Conservation (phyloP, 2,888 invertebrate genomes). For the Tachina grossa region DNA sequence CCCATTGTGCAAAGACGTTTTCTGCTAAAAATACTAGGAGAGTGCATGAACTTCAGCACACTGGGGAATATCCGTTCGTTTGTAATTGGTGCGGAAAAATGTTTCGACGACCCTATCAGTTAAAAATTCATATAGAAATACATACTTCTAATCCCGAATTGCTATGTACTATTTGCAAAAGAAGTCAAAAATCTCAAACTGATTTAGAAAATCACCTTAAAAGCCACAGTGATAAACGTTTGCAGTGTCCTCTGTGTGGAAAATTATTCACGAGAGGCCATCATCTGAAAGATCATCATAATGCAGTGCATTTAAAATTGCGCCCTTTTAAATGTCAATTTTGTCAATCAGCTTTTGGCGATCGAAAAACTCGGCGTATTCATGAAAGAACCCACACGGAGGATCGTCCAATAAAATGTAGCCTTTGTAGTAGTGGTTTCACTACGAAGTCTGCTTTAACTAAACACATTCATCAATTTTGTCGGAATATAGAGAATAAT, state of each 20-base stretch:
- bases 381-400: slow-evolving; percentile 59
- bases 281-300: slow-evolving; percentile 65
- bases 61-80: slow-evolving; percentile 56
- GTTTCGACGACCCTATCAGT: slow-evolving; percentile 54
- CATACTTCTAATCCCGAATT: slow-evolving; percentile 64
- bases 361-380: slow-evolving; percentile 49
- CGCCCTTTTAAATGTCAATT: slow-evolving; percentile 61
- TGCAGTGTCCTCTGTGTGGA: slow-evolving; percentile 64
- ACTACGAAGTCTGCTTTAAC: slow-evolving; percentile 1
- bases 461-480: slow-evolving; percentile 36
- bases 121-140: slow-evolving; percentile 63
- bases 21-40: slow-evolving; percentile 44
- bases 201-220: slow-evolving; percentile 60
- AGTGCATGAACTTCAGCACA: slow-evolving; percentile 67
- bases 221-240: slow-evolving; percentile 57
- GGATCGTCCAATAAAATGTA: slow-evolving; percentile 30
- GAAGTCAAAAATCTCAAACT: slow-evolving; percentile 49
- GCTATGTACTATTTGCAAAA: slow-evolving; percentile 68
- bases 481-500: slow-evolving; percentile 7
- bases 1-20: slow-evolving; percentile 59
- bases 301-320: slow-evolving; percentile 64
- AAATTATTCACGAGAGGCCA: slow-evolving; percentile 57
- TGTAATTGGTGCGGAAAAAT: slow-evolving; percentile 61
- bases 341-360: slow-evolving; percentile 66
- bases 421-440: slow-evolving; percentile 49